A percentile compares a stretch with the other conserved stretches of the same genome.
Evolutionary conservation across 2,113 vertebrate genomes (phyloP).

Genomic region (Thunnus thynnus): DNA sequence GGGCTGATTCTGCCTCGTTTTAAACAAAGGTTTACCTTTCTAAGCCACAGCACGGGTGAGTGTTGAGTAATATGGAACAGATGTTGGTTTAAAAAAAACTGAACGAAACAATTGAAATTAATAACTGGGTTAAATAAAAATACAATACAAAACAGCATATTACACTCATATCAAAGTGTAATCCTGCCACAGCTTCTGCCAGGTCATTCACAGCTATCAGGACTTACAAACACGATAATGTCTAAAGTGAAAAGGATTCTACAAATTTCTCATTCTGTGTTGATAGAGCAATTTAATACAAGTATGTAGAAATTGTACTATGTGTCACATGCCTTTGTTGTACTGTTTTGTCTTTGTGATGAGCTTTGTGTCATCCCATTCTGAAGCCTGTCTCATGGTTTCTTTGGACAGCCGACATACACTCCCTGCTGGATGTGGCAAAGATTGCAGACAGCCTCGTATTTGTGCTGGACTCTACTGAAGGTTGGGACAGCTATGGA

Average conservation of each 20-base stretch:
- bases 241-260: too few relatives aligned
- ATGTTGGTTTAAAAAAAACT: background rate
- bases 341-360: background rate
- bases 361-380: background rate
- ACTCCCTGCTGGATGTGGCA: conserved; percentile 91
- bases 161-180: too few relatives aligned
- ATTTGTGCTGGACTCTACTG: conserved; percentile 90
- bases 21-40: conserved; percentile 93
- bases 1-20: conserved; percentile 88
- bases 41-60: conserved; percentile 86
- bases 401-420: conserved; percentile 88
- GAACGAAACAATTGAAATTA: background rate
- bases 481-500: conserved; percentile 93
- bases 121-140: too few relatives aligned
- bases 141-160: too few relatives aligned
- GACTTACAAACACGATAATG: too few relatives aligned
- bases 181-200: too few relatives aligned
- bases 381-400: conserved; percentile 13
- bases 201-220: too few relatives aligned
- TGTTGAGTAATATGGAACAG: background rate
- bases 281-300: background rate
- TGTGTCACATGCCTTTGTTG: background rate
- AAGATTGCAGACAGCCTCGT: conserved; percentile 95
- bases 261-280: too few relatives aligned
- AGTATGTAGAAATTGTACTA: background rate